Evolutionary conservation across 2,888 invertebrate genomes (phyloP).

Genomic region (Drosophila monieri): DNA sequence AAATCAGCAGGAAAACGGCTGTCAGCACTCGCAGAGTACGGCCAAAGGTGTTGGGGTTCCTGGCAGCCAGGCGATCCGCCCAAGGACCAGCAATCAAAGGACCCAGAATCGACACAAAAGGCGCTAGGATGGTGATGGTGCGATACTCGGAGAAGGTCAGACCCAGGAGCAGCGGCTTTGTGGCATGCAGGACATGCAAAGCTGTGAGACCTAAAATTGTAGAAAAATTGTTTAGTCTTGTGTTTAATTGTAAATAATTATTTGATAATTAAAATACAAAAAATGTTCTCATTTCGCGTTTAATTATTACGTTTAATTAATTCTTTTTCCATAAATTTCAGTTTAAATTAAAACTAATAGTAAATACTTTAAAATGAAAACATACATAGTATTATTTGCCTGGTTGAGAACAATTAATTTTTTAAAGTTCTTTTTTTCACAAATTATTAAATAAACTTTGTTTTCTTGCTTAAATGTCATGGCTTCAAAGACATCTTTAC

Average conservation of each 20-base stretch:
- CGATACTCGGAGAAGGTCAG: constrained; percentile 90
- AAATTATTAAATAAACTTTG: not conserved
- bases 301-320: no score
- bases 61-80: constrained; percentile 86
- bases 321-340: no score
- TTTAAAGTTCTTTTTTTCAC: not conserved
- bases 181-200: constrained; percentile 91
- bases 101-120: constrained; percentile 91
- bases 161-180: constrained; percentile 86
- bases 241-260: not conserved
- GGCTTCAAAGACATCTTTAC: constrained; percentile 26
- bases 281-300: no score
- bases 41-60: constrained; percentile 85
- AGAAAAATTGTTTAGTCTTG: not conserved
- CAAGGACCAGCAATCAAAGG: constrained; percentile 91
- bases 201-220: constrained; percentile 89
- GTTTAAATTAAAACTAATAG: no score
- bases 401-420: no score
- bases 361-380: no score
- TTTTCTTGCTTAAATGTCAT: not conserved
- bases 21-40: constrained; percentile 88
- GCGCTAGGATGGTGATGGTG: constrained; percentile 91
- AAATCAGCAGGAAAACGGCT: constrained; percentile 87
- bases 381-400: no score
- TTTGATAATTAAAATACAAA: not conserved